Evolutionary conservation across 2,113 vertebrate genomes (phyloP).

Genomic region (Hippoglossus stenolepis): DNA sequence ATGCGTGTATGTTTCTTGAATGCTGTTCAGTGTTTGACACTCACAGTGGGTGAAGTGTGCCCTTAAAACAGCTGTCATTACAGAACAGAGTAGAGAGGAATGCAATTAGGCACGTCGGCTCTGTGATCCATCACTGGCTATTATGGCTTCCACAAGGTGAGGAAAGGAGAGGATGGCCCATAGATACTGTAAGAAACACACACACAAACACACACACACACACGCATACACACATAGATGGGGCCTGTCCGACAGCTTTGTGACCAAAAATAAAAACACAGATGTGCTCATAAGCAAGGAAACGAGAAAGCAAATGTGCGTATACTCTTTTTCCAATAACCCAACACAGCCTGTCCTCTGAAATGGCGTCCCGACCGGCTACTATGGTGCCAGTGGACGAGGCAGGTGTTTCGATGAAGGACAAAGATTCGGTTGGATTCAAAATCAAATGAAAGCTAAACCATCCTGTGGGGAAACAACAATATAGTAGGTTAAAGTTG

Average conservation of each 20-base stretch:
- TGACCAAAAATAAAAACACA: slow-evolving; percentile 50
- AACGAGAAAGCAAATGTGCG: slow-evolving; percentile 40
- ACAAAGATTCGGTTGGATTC: background rate
- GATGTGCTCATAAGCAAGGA: slow-evolving; percentile 31
- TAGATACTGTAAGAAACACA: slow-evolving; percentile 31
- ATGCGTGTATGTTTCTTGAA: slow-evolving; percentile 30
- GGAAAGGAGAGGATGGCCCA: slow-evolving; percentile 76
- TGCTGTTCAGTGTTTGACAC: slow-evolving; percentile 89
- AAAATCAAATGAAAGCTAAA: slow-evolving; percentile 4
- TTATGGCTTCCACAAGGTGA: slow-evolving; percentile 91
- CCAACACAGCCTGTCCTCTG: background rate
- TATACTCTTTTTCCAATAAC: slow-evolving; percentile 21
- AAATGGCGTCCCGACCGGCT: background rate
- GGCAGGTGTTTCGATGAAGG: slow-evolving; percentile 13
- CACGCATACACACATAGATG: slow-evolving; percentile 12
- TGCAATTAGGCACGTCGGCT: slow-evolving; percentile 94
- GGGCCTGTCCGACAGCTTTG: slow-evolving; percentile 44
- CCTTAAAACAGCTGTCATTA: slow-evolving; percentile 94
- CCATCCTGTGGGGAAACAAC: background rate
- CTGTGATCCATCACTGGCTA: slow-evolving; percentile 89
- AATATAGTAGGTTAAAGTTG: background rate
- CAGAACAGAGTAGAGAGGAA: slow-evolving; percentile 87
- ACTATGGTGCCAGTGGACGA: background rate
- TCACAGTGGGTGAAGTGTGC: slow-evolving; percentile 90
- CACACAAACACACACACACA: slow-evolving; percentile 19